Conservation (phyloP, 2,113 vertebrate species). For the Hippoglossus stenolepis region DNA sequence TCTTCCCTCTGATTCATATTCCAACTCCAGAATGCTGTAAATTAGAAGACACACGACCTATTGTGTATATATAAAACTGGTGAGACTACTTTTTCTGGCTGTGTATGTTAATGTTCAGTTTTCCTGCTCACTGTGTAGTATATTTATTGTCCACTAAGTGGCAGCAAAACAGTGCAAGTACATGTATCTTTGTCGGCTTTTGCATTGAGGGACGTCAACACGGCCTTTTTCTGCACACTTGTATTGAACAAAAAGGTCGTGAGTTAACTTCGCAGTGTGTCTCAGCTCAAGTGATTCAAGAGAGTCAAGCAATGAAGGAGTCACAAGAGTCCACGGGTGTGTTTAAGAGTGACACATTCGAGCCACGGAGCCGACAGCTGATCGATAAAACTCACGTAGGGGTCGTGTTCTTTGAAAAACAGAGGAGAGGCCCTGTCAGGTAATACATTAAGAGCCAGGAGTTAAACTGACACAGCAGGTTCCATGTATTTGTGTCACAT, state of each 20-base stretch:
- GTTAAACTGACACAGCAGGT: no score
- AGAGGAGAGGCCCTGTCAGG: not conserved
- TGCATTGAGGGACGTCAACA: no score
- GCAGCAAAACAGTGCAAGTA: constrained; percentile 39
- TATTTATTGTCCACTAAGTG: constrained; percentile 48
- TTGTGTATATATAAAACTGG: not conserved
- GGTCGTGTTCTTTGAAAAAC: not conserved
- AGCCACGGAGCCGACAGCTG: constrained; percentile 9
- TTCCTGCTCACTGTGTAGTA: not conserved
- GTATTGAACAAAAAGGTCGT: no score
- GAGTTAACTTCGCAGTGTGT: no score
- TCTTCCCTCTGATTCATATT: no score
- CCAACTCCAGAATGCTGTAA: no score
- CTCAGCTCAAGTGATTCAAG: no score
- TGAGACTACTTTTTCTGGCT: no score
- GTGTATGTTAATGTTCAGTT: not conserved
- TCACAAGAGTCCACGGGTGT: not conserved
- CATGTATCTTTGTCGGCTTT: not conserved
- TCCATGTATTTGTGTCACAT: no score
- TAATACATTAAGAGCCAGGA: no score
- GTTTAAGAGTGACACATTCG: constrained; percentile 23
- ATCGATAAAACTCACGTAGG: constrained; percentile 40
- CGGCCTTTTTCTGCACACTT: no score
- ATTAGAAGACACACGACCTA: not conserved
- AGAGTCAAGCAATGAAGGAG: not conserved